These are phyloP conservation scores for Lamellibrachia satsuma DNA, from an alignment of 2,888 invertebrate genomes.

Conservation along the genomic window DNA sequence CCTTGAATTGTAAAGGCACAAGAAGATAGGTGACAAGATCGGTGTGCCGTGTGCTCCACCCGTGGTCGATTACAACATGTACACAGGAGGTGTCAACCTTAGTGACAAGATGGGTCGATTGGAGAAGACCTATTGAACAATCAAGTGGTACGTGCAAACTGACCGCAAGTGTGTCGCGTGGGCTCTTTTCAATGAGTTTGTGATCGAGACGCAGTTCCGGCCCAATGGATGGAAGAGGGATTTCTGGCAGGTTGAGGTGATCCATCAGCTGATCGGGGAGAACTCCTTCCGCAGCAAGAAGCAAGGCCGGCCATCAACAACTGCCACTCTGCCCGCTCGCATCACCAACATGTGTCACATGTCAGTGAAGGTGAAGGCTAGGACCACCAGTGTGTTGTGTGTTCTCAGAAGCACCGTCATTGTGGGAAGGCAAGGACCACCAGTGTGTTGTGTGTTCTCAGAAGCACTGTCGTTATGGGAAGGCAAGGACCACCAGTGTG, in stretches of 20 bases:
- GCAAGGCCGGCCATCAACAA: neutral
- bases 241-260: neutral
- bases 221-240: neutral
- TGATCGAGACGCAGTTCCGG: too few relatives aligned
- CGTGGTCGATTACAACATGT: neutral
- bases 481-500: too few relatives aligned
- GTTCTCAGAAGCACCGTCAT: too few relatives aligned
- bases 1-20: neutral
- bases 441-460: too few relatives aligned
- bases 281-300: neutral
- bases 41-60: neutral
- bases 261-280: neutral
- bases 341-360: neutral
- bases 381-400: neutral
- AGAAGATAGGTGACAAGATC: neutral
- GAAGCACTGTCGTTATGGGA: too few relatives aligned
- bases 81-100: neutral
- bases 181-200: too few relatives aligned
- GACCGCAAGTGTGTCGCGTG: too few relatives aligned
- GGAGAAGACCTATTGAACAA: too few relatives aligned
- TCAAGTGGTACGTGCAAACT: too few relatives aligned
- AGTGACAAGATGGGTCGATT: neutral
- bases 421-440: too few relatives aligned
- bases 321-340: neutral
- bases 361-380: neutral